These are phyloP conservation scores for Semibalanus balanoides DNA, from an alignment of 1,140 invertebrate species.

Conservation along the genomic window DNA sequence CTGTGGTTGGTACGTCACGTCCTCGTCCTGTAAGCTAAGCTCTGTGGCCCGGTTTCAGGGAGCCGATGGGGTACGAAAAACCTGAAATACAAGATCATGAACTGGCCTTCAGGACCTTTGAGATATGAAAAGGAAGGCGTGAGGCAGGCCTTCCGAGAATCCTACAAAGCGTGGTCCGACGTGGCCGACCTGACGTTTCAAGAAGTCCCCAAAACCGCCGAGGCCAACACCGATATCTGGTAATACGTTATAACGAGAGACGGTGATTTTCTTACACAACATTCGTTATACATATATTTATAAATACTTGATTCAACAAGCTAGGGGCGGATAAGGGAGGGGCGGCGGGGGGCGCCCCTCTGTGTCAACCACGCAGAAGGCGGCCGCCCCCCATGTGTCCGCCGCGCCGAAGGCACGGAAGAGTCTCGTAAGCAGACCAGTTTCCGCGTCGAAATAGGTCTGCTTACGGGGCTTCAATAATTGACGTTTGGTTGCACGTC, in stretches of 20 bases:
- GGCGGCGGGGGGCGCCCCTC: no score
- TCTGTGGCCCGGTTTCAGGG: background rate
- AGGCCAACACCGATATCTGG: slow-evolving; percentile 25
- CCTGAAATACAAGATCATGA: slow-evolving; percentile 74
- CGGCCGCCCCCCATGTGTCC: no score
- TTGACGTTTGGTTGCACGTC: no score
- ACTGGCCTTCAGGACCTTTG: slow-evolving; percentile 58
- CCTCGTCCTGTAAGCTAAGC: no score
- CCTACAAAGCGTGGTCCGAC: slow-evolving; percentile 23
- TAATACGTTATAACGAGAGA: slow-evolving; percentile 33
- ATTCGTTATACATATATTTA: background rate
- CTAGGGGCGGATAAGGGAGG: no score
- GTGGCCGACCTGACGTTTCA: slow-evolving; percentile 18
- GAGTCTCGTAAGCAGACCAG: no score
- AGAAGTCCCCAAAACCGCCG: slow-evolving; percentile 6
- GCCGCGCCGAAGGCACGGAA: no score
- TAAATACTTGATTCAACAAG: background rate
- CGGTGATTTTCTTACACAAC: background rate
- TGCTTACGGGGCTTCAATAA: no score
- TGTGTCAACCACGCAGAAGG: no score
- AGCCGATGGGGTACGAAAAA: background rate
- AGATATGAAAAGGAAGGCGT: slow-evolving; percentile 51
- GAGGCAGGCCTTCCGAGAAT: slow-evolving; percentile 42
- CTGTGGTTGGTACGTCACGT: no score
- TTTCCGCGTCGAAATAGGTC: no score